phyloP scores from a whole-genome alignment of 2,113 vertebrate species.

The Balaenoptera acutorostrata region DNA sequence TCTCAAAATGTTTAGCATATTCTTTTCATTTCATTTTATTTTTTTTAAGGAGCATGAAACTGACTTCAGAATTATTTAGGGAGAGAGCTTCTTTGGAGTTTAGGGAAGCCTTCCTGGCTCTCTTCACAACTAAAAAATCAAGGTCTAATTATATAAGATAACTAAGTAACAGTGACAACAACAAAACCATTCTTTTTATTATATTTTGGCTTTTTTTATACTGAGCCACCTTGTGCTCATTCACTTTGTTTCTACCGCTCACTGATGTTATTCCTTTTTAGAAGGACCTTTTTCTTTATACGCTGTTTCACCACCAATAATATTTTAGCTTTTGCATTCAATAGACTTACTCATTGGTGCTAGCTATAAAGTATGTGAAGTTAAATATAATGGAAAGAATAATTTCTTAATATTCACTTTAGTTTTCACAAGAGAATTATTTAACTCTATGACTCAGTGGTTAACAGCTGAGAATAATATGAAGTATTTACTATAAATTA shows the following conservation, averaged over 20 bases:
- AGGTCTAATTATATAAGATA: background rate
- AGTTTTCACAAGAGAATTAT: background rate
- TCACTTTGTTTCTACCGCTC: background rate
- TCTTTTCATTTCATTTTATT: background rate
- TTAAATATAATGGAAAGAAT: background rate
- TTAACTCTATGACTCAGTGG: slow-evolving; percentile 4
- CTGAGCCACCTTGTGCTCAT: background rate
- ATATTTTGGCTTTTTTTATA: background rate
- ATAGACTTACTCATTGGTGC: background rate
- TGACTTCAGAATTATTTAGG: background rate
- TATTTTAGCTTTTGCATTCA: background rate
- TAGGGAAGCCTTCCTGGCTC: background rate
- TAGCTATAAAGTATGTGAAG: background rate
- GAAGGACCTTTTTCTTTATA: background rate
- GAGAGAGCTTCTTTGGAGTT: background rate
- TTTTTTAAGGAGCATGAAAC: background rate
- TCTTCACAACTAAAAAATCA: background rate
- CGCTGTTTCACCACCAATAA: background rate
- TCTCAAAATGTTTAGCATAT: background rate
- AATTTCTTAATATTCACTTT: slow-evolving; percentile 16
- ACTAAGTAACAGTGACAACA: background rate
- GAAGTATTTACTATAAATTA: slow-evolving; percentile 8
- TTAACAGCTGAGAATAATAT: slow-evolving; percentile 21
- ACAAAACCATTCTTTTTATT: background rate
- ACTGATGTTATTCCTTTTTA: background rate